Conservation (phyloP, 2,113 vertebrate species). For the Neotragus moschatus region DNA sequence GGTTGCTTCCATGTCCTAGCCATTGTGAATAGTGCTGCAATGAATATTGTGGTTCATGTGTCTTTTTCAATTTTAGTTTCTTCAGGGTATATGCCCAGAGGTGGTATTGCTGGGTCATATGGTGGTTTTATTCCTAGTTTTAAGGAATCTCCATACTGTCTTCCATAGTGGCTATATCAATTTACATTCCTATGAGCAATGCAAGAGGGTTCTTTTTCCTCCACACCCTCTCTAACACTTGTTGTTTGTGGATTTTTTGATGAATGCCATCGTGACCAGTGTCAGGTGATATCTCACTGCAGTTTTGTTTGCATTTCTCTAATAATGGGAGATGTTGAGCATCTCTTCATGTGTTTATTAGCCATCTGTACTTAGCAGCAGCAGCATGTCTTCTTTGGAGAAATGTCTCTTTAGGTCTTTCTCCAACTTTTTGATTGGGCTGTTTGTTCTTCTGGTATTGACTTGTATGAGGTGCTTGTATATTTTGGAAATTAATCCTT, state of each 20-base stretch:
- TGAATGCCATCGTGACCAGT: neutral
- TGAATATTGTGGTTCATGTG: neutral
- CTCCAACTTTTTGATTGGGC: neutral
- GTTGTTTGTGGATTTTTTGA: neutral
- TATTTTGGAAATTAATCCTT: neutral
- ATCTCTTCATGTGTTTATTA: neutral
- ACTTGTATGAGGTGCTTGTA: neutral
- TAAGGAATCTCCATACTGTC: neutral
- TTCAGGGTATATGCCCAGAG: neutral
- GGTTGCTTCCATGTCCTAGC: neutral
- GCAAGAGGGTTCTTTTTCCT: neutral
- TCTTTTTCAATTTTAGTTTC: neutral
- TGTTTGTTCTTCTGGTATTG: neutral
- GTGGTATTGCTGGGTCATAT: neutral
- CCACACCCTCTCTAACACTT: neutral
- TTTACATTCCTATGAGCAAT: neutral
- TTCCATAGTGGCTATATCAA: neutral
- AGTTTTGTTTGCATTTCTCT: neutral
- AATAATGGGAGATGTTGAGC: neutral
- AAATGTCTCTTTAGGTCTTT: neutral
- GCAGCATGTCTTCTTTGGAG: neutral
- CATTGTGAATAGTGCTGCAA: neutral
- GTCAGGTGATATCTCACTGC: neutral
- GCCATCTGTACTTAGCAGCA: too few relatives aligned
- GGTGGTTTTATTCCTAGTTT: neutral